Base-by-base conservation (phyloP, 2,113 vertebrate species). In the Arizona elegans region DNA sequence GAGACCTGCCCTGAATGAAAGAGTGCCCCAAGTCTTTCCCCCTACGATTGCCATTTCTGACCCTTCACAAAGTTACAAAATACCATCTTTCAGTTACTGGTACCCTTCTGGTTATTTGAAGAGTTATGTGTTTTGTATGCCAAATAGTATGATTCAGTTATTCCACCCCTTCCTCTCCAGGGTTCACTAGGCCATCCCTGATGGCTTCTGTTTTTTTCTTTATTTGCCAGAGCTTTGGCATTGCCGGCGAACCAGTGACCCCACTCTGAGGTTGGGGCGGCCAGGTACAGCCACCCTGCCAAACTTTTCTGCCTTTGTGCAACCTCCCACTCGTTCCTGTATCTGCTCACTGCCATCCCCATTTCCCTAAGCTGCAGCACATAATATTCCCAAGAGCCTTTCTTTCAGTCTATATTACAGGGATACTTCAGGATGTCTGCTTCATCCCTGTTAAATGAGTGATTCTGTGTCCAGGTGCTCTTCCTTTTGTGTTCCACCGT, bases 201-300 rank as follows among this genome's bases (percentile, higher is more conserved):
- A 90, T 87, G 81, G 92, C 92, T 62, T 90, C 52, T 86, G 53
- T 93, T 50, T 47, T 93, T 93, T 93, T 93, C 92, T 93, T 93
- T 93, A 93, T 93, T 93, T 93, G 92, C 92, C 92, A 93, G 92
- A 93, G 81, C 75, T 93, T 89, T 93, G 89, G 92, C 89, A 85
- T 86, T 90, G 92, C 92, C 81, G 89, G 47, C 24, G 89, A 93
- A 93, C 92, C 92, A 90, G 92, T 93, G 92, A 93, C 92, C 89
- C 92, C 92, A 93, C 92, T 93, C 81, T 93, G 89, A 93, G 92
- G 89, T 85, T 86, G 86, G 90, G 92, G 89, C 56, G 56, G 92
- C 89, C 92, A 93, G 92, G 92, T 93, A 93, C 92, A 87, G 81
- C 56, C 92, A 6, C 75, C 92, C 62, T 1, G 50, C 92, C 92